Evolutionary conservation across 2,888 invertebrate species (phyloP).

Genomic region (Drosophila rellima): DNA sequence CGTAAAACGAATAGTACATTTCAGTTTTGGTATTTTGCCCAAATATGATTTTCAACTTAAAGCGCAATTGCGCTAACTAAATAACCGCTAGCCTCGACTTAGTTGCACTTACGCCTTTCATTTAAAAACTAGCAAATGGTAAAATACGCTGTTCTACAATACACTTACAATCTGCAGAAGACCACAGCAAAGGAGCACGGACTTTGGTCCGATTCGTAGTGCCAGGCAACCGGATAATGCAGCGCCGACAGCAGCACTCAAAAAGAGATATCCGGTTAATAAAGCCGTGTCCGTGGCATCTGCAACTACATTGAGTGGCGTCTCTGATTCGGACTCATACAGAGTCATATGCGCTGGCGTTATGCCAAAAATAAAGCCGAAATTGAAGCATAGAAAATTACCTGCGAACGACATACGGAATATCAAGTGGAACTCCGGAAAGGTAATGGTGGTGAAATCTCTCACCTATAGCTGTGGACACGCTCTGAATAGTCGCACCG

Average conservation of each 20-base stretch:
- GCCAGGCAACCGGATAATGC: slow-evolving; percentile 75
- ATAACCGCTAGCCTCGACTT: too few relatives aligned
- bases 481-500: slow-evolving; percentile 70
- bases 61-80: too few relatives aligned
- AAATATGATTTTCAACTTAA: too few relatives aligned
- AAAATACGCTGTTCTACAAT: not conserved
- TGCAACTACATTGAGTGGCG: slow-evolving; percentile 72
- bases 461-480: slow-evolving; percentile 71
- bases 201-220: slow-evolving; percentile 77
- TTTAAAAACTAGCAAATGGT: not conserved
- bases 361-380: slow-evolving; percentile 82
- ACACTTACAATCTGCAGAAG: slow-evolving; percentile 81
- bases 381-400: slow-evolving; percentile 81
- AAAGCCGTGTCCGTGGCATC: slow-evolving; percentile 70
- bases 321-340: slow-evolving; percentile 71
- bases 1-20: too few relatives aligned
- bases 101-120: too few relatives aligned
- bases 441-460: not conserved
- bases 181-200: slow-evolving; percentile 76
- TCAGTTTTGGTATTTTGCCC: too few relatives aligned
- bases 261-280: slow-evolving; percentile 76
- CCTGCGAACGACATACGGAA: slow-evolving; percentile 53
- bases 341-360: slow-evolving; percentile 78
- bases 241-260: slow-evolving; percentile 79
- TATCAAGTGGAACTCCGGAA: not conserved